Evolutionary conservation across 2,888 invertebrate genomes (phyloP).

Genomic region (Pocota personata): DNA sequence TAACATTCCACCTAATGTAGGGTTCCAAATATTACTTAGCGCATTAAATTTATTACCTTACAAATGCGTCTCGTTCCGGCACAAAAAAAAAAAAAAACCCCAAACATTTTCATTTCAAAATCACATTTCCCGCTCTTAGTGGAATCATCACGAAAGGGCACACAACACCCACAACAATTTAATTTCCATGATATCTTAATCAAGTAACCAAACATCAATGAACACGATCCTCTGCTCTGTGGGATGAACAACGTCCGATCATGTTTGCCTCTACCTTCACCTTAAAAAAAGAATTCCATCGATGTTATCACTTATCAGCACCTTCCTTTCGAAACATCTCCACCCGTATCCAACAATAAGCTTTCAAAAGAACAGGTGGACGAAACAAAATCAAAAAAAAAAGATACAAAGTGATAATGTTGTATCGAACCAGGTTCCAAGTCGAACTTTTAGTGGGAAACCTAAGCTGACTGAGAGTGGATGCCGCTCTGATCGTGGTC

Average conservation of each 20-base stretch:
- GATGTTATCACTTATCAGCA: constrained; percentile 54
- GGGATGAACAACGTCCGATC: neutral
- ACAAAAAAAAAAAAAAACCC: neutral
- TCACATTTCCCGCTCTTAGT: constrained; percentile 5
- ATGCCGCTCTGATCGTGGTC: neutral
- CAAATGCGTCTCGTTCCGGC: constrained; percentile 26
- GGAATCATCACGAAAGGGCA: constrained; percentile 54
- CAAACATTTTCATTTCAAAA: constrained; percentile 29
- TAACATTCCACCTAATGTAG: neutral
- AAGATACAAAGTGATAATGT: constrained; percentile 5
- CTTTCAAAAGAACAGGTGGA: constrained; percentile 54
- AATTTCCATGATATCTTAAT: constrained; percentile 54
- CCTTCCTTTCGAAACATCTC: constrained; percentile 1
- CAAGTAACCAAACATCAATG: constrained; percentile 18
- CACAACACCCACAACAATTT: constrained; percentile 51
- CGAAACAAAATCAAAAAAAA: constrained; percentile 17
- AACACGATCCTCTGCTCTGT: constrained; percentile 3
- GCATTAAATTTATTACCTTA: constrained; percentile 9
- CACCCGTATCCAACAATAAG: neutral
- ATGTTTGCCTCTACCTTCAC: neutral
- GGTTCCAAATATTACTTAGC: neutral
- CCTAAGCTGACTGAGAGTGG: neutral
- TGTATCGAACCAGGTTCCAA: constrained; percentile 53
- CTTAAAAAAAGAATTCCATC: neutral
- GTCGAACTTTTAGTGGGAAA: neutral